Conservation (phyloP, 2,113 vertebrate genomes). For the Chroicocephalus ridibundus region DNA sequence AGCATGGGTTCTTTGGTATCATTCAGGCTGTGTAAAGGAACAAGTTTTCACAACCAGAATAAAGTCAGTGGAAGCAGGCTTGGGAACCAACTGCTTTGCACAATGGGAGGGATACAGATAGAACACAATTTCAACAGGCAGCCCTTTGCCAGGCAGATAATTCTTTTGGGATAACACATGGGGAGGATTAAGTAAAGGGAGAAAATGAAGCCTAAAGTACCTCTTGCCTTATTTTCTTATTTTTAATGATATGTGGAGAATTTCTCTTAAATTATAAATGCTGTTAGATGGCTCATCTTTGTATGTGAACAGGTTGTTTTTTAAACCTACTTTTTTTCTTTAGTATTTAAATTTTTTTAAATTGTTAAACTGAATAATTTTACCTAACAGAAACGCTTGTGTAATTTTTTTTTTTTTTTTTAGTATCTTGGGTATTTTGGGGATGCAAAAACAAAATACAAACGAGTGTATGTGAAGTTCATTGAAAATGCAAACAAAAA, state of each 20-base stretch:
- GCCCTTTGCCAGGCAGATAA: background rate
- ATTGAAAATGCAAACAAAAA: slow-evolving; percentile 98
- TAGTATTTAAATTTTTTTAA: background rate
- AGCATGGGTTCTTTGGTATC: background rate
- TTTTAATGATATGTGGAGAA: background rate
- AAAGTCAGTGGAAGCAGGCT: background rate
- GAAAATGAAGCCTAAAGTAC: background rate
- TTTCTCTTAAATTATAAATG: background rate
- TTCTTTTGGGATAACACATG: background rate
- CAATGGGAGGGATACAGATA: background rate
- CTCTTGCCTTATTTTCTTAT: background rate
- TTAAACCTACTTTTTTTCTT: background rate
- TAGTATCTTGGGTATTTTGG: slow-evolving; percentile 98
- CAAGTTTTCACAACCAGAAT: background rate
- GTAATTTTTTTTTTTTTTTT: background rate
- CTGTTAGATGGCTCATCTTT: background rate
- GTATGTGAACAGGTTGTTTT: background rate
- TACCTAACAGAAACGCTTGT: background rate
- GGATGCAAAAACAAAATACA: slow-evolving; percentile 95
- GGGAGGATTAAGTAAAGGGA: background rate
- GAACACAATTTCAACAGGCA: background rate
- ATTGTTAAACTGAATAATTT: background rate
- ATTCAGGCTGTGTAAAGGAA: background rate
- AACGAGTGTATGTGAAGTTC: slow-evolving; percentile 95
- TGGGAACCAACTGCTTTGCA: background rate